Evolutionary conservation across 2,888 invertebrate species (phyloP).

Genomic region (Hydraecia micacea): DNA sequence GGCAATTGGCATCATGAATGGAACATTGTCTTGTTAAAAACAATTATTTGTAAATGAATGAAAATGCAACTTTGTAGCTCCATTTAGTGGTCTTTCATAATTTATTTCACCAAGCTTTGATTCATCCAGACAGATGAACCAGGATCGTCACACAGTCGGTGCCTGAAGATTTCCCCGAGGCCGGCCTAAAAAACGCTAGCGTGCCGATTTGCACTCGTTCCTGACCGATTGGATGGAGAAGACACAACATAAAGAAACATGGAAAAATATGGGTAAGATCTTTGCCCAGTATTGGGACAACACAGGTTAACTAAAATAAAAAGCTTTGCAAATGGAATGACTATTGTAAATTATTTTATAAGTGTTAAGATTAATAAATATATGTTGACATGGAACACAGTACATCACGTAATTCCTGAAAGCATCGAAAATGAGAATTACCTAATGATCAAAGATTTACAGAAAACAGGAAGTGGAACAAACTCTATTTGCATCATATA

Average conservation of each 20-base stretch:
- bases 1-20: constrained; percentile 48
- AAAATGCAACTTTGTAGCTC: not conserved
- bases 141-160: no score
- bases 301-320: no score
- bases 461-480: not conserved
- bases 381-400: not conserved
- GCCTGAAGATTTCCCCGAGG: no score
- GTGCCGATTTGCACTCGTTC: no score
- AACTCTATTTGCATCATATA: not conserved
- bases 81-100: not conserved
- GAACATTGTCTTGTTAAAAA: constrained; percentile 9
- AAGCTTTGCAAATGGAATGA: not conserved
- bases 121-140: no score
- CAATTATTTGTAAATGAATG: not conserved
- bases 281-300: no score
- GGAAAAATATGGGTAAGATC: no score
- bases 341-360: not conserved
- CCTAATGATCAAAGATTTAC: not conserved
- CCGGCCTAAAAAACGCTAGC: no score
- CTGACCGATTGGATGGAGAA: no score
- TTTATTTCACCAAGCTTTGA: not conserved
- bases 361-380: no score
- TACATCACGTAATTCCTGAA: not conserved
- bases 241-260: no score
- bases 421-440: not conserved